Evolutionary conservation across 2,888 invertebrate species (phyloP).

Genomic region (Pristionchus maxplancki): DNA sequence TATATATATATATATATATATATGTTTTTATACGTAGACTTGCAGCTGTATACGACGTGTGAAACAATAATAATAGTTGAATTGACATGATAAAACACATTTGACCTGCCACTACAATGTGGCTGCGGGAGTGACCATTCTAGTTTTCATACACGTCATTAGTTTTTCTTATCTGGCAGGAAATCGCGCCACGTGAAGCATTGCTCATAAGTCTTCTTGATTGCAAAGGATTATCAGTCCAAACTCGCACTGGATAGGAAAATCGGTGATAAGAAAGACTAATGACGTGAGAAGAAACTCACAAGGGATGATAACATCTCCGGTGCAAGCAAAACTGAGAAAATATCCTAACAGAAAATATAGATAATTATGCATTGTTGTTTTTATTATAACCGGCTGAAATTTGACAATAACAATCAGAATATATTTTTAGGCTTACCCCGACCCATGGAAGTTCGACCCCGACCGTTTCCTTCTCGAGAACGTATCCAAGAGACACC

Average conservation of each 20-base stretch:
- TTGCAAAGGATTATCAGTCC: background rate
- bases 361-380: too few species aligned
- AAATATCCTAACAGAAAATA: too few species aligned
- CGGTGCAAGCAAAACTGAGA: background rate
- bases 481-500: constrained; percentile 58
- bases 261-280: background rate
- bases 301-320: background rate
- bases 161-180: background rate
- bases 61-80: too few species aligned
- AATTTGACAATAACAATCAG: background rate
- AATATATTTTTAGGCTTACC: constrained; percentile 72
- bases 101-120: too few species aligned
- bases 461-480: constrained; percentile 78
- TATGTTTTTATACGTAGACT: too few species aligned
- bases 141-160: too few species aligned
- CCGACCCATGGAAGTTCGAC: constrained; percentile 77
- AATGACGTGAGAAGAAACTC: background rate
- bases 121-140: too few species aligned
- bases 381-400: too few species aligned
- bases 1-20: too few species aligned
- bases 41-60: too few species aligned
- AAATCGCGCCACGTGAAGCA: background rate
- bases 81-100: too few species aligned
- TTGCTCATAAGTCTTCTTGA: background rate
- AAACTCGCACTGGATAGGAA: background rate